Percentiles rank a stretch among this genome's conserved stretches.
Evolutionary conservation across 1,140 invertebrate species (phyloP).

Genomic region (Pseudomyrmex flavicornis): DNA sequence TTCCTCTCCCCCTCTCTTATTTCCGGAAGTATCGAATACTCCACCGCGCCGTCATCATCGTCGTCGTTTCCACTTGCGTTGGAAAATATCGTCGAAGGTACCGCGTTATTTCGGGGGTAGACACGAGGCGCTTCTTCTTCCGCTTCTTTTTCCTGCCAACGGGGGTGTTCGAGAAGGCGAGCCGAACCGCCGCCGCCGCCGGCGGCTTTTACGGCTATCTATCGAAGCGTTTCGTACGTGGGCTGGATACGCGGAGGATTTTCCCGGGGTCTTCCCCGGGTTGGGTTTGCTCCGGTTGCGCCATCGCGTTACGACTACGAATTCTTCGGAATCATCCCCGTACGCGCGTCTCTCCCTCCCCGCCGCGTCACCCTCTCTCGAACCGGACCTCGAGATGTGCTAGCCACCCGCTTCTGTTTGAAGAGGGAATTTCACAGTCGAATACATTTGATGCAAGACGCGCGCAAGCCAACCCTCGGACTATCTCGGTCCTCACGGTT

Average conservation of each 20-base stretch:
- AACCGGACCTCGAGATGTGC: slow-evolving; percentile 75
- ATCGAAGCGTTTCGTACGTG: slow-evolving; percentile 81
- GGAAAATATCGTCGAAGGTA: slow-evolving; percentile 40
- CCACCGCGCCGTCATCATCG: slow-evolving; percentile 7
- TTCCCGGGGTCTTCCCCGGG: slow-evolving; percentile 53
- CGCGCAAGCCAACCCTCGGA: slow-evolving; percentile 71
- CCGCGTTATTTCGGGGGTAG: slow-evolving; percentile 47
- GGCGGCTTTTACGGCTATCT: slow-evolving; percentile 74
- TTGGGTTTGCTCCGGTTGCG: slow-evolving; percentile 12
- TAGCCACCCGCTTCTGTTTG: slow-evolving; percentile 82
- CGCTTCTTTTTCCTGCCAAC: not conserved
- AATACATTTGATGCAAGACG: slow-evolving; percentile 82
- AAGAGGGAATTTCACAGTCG: slow-evolving; percentile 85
- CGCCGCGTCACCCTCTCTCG: not conserved
- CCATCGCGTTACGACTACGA: slow-evolving; percentile 54
- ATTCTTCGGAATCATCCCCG: slow-evolving; percentile 56
- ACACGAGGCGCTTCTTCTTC: not conserved
- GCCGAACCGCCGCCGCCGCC: slow-evolving; percentile 21
- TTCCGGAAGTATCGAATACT: slow-evolving; percentile 27
- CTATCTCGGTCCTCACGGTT: slow-evolving; percentile 36
- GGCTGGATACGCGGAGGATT: slow-evolving; percentile 76
- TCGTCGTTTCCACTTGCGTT: slow-evolving; percentile 40
- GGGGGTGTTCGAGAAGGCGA: slow-evolving; percentile 21
- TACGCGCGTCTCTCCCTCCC: not conserved
- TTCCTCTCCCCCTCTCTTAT: not conserved